Evolutionary conservation across 1,140 invertebrate genomes (phyloP).

Genomic region (Aphelenchoides besseyi): DNA sequence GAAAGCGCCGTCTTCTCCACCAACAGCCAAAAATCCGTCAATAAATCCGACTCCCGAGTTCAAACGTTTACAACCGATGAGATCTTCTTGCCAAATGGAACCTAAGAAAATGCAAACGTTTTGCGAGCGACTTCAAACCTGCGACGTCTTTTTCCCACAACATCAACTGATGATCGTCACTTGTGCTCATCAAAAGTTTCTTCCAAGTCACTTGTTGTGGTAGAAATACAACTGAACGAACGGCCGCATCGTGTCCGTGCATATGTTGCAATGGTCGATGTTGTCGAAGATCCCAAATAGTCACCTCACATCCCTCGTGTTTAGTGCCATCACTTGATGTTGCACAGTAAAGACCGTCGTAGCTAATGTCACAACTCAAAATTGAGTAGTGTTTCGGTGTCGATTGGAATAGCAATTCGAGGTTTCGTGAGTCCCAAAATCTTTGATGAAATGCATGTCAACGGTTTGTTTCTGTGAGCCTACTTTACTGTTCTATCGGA

Average conservation of each 20-base stretch:
- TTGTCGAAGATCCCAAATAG: conserved; percentile 44
- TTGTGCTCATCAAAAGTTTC: conserved; percentile 34
- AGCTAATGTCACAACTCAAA: conserved; percentile 37
- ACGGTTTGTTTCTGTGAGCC: too few relatives aligned
- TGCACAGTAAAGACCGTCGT: conserved; percentile 18
- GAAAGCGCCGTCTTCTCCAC: background rate
- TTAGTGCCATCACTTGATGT: conserved; percentile 37
- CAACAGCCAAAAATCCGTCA: background rate
- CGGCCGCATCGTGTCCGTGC: conserved; percentile 35
- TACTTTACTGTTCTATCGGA: conserved; percentile 32
- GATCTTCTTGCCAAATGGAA: background rate
- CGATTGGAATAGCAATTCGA: conserved; percentile 31
- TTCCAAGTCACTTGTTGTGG: conserved; percentile 47
- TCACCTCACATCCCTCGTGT: conserved; percentile 40
- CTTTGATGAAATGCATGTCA: too few relatives aligned
- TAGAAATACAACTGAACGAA: conserved; percentile 39
- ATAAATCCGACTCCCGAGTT: background rate
- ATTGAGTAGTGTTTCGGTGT: conserved; percentile 26
- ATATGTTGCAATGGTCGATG: conserved; percentile 35
- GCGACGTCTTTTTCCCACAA: conserved; percentile 34
- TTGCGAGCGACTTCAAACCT: too few relatives aligned
- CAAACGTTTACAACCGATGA: background rate
- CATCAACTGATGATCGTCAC: conserved; percentile 32
- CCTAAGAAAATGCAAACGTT: too few relatives aligned
- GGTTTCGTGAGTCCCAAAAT: conserved; percentile 39